Evolutionary conservation across 2,797 vertebrate genomes (phyloP).

Genomic region (Garrulus glandarius): DNA sequence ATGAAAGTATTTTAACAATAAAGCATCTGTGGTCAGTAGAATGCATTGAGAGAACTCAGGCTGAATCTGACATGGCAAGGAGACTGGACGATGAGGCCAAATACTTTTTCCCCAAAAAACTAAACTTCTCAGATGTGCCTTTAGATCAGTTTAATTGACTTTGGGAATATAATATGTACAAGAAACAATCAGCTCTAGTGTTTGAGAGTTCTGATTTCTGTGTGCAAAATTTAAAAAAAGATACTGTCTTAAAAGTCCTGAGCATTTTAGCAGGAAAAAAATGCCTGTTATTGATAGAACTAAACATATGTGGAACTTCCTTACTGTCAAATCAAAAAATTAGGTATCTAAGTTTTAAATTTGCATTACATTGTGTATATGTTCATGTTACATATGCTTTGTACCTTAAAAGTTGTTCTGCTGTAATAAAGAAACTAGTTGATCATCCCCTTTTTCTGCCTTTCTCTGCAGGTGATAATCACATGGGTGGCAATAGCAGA

Average conservation of each 20-base stretch:
- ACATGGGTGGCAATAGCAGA: slow-evolving; percentile 83
- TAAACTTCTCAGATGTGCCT: neutral
- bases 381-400: neutral
- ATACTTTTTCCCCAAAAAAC: neutral
- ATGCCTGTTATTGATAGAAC: neutral
- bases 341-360: neutral
- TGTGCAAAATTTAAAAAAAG: neutral
- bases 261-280: neutral
- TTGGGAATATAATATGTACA: neutral
- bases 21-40: neutral
- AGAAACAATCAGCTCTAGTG: neutral
- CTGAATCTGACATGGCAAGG: neutral
- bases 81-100: neutral
- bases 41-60: neutral
- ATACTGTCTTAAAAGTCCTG: neutral
- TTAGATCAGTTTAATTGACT: neutral
- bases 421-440: neutral
- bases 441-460: neutral
- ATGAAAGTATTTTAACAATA: neutral
- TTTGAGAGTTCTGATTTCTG: neutral
- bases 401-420: neutral
- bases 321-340: neutral
- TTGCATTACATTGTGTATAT: neutral
- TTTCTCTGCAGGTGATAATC: slow-evolving; percentile 84
- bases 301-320: neutral